Conservation (phyloP, 2,888 invertebrate species). For the Daptonema setosum region DNA sequence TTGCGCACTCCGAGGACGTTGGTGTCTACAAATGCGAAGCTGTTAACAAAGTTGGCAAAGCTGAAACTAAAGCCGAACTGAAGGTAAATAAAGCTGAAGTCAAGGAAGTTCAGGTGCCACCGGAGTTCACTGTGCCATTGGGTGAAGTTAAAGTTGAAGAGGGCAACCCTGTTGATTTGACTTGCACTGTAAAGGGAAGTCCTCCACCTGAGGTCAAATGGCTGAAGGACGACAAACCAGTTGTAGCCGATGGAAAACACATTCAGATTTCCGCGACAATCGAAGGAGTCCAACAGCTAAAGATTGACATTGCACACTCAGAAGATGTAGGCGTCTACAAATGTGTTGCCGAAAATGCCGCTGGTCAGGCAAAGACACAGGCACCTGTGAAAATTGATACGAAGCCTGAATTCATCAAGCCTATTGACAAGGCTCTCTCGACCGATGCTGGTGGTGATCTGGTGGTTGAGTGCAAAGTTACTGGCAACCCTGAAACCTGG, state of each 20-base stretch:
- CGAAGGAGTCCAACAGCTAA: slow-evolving; percentile 63
- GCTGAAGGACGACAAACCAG: slow-evolving; percentile 57
- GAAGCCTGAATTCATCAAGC: no score
- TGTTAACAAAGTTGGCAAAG: slow-evolving; percentile 41
- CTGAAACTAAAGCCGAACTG: slow-evolving; percentile 19
- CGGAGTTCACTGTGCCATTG: neutral
- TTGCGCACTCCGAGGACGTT: slow-evolving; percentile 15
- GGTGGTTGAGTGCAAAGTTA: no score
- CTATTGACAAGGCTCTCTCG: no score
- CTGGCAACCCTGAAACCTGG: no score
- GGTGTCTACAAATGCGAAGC: slow-evolving; percentile 54
- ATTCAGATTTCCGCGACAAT: slow-evolving; percentile 48
- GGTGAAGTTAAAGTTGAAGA: no score
- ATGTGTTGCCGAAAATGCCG: slow-evolving; percentile 64
- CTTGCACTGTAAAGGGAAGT: slow-evolving; percentile 22
- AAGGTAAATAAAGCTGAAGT: neutral
- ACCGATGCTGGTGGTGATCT: no score
- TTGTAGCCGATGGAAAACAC: slow-evolving; percentile 75
- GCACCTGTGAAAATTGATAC: no score
- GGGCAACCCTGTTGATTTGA: slow-evolving; percentile 4
- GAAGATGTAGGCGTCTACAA: slow-evolving; percentile 87
- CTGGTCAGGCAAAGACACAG: slow-evolving; percentile 46
- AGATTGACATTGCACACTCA: slow-evolving; percentile 76
- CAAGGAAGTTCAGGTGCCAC: neutral
- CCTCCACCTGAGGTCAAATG: slow-evolving; percentile 21